Percentiles rank a stretch among this genome's conserved stretches.
phyloP scores from a whole-genome alignment of 2,888 invertebrate species.

The Gymnocheta viridis region DNA sequence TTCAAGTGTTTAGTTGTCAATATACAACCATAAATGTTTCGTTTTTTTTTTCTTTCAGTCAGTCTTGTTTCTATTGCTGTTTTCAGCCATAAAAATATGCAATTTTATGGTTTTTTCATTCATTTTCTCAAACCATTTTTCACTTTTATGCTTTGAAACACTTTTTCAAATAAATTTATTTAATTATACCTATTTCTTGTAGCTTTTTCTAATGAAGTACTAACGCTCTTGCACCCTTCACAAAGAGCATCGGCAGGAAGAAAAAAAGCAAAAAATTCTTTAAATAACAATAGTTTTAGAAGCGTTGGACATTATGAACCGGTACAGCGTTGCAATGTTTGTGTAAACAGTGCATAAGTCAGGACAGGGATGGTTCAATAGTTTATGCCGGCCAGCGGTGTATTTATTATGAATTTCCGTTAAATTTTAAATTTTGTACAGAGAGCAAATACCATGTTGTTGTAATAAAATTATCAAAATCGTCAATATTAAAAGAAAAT shows the following conservation, averaged over 20 bases:
- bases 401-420: not conserved
- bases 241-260: conserved; percentile 51
- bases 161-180: not conserved
- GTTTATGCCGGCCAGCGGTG: not conserved
- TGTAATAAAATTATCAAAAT: too few relatives aligned
- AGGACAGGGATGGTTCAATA: conserved; percentile 4
- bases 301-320: conserved; percentile 48
- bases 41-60: too few relatives aligned
- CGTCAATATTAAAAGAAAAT: too few relatives aligned
- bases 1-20: not conserved
- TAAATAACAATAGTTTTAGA: conserved; percentile 47
- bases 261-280: conserved; percentile 16
- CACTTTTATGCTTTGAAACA: not conserved
- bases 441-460: too few relatives aligned
- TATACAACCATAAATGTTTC: not conserved
- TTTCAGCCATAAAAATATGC: conserved; percentile 13
- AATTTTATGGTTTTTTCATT: conserved; percentile 12
- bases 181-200: not conserved
- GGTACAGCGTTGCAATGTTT: conserved; percentile 50
- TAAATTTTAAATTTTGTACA: not conserved
- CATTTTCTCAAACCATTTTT: conserved; percentile 8
- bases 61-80: conserved; percentile 9
- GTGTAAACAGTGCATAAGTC: not conserved
- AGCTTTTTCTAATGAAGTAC: not conserved
- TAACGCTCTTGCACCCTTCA: conserved; percentile 30